A percentile compares a stretch with the other conserved stretches of the same genome.
phyloP scores from a whole-genome alignment of 2,888 invertebrate species.

The Tenthredo amoena region DNA sequence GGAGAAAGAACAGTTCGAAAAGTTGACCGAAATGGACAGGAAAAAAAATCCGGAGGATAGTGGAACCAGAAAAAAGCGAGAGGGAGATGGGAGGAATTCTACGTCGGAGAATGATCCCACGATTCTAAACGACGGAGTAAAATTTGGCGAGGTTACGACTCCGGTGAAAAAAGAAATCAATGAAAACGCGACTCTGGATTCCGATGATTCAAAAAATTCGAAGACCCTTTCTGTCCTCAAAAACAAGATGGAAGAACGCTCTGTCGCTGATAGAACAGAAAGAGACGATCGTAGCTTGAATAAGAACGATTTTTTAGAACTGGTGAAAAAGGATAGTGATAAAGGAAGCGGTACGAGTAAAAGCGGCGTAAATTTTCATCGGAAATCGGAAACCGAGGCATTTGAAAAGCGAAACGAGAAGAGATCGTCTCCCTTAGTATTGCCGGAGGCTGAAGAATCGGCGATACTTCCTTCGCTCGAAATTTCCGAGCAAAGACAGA shows the following conservation, averaged over 20 bases:
- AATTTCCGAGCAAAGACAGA: slow-evolving; percentile 22
- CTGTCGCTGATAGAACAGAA: background rate
- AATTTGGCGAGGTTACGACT: background rate
- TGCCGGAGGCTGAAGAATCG: background rate
- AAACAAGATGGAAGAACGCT: background rate
- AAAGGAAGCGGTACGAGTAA: background rate
- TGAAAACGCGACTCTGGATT: background rate
- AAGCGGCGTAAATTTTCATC: background rate
- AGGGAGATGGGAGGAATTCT: background rate
- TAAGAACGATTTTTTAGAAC: background rate
- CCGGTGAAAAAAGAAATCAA: background rate
- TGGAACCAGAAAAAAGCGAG: slow-evolving; percentile 18
- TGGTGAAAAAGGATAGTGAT: background rate
- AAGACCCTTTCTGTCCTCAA: background rate
- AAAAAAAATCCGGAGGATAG: slow-evolving; percentile 9
- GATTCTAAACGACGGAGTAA: background rate
- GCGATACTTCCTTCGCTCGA: slow-evolving; percentile 22
- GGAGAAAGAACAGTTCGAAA: slow-evolving; percentile 59
- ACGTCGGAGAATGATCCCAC: background rate
- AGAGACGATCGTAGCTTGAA: background rate
- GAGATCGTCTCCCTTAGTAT: background rate
- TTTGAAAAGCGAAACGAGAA: background rate
- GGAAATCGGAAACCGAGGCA: background rate
- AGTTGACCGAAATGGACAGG: slow-evolving; percentile 60
- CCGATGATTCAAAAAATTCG: background rate